These are phyloP conservation scores for Mastomys coucha DNA, from an alignment of 2,113 vertebrate genomes.

Conservation along the genomic window DNA sequence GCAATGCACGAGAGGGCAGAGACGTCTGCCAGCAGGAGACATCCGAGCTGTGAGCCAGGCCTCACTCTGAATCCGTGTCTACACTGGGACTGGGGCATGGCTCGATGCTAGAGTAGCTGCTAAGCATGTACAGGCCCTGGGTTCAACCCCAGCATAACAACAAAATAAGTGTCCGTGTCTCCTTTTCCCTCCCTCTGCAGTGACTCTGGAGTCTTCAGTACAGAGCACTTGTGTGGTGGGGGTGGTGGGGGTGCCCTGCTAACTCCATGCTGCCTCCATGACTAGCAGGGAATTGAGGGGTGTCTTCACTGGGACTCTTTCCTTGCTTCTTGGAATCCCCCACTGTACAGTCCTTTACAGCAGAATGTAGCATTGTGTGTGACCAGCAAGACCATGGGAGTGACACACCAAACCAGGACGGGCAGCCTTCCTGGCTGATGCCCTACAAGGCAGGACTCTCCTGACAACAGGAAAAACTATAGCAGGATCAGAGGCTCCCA, in stretches of 20 bases:
- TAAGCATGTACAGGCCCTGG: neutral
- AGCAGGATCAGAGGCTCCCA: neutral
- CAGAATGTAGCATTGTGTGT: slow-evolving; percentile 36
- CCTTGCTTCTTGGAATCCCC: neutral
- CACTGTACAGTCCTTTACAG: neutral
- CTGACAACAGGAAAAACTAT: neutral
- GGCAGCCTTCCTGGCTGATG: neutral
- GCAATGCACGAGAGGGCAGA: neutral
- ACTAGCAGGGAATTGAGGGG: neutral
- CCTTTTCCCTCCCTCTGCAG: neutral
- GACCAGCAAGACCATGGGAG: slow-evolving; percentile 72
- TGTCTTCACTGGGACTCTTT: neutral
- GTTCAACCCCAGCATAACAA: neutral
- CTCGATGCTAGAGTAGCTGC: neutral
- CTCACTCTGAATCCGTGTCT: neutral
- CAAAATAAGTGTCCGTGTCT: too few species aligned
- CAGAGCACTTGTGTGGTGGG: neutral
- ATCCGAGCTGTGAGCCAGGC: neutral
- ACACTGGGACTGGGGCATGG: neutral
- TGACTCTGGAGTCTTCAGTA: neutral
- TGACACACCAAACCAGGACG: slow-evolving; percentile 44
- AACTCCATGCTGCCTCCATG: neutral
- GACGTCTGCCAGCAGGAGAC: neutral
- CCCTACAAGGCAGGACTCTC: neutral
- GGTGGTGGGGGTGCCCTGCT: neutral